These are phyloP conservation scores for Gallinago stenura DNA, from an alignment of 2,797 vertebrate genomes.

Conservation along the genomic window DNA sequence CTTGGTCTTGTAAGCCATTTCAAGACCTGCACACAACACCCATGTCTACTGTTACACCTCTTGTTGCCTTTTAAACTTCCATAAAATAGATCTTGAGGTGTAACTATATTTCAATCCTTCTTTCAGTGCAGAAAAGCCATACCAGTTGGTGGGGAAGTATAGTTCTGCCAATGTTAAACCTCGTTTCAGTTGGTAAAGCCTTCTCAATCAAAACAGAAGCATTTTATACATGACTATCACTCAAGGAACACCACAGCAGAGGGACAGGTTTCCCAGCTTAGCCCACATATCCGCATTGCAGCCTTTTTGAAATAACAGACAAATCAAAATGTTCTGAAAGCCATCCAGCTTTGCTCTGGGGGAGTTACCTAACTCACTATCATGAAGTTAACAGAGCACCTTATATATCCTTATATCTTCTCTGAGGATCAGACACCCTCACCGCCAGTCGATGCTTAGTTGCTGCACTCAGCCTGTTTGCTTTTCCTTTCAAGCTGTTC, in stretches of 20 bases:
- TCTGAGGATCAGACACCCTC: background rate
- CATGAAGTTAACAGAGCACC: background rate
- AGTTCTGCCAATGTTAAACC: background rate
- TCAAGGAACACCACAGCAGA: background rate
- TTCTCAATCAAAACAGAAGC: background rate
- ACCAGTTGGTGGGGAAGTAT: background rate
- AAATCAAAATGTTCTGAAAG: background rate
- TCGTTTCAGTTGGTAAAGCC: background rate
- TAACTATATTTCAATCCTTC: background rate
- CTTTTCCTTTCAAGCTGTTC: background rate
- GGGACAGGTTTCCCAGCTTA: background rate
- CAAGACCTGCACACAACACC: background rate
- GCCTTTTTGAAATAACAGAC: background rate
- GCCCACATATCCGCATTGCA: background rate
- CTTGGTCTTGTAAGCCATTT: background rate
- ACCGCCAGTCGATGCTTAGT: rapidly evolving
- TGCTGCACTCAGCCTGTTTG: background rate
- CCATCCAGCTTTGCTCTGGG: background rate
- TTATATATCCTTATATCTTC: background rate
- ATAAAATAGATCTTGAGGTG: background rate
- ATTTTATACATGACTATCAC: background rate
- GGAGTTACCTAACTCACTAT: background rate
- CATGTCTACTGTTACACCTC: background rate
- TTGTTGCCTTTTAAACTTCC: background rate
- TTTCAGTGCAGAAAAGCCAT: background rate